A percentile compares a stretch with the other conserved stretches of the same genome.
Evolutionary conservation across 2,113 vertebrate genomes (phyloP).

Genomic region (Lycocorax pyrrhopterus): DNA sequence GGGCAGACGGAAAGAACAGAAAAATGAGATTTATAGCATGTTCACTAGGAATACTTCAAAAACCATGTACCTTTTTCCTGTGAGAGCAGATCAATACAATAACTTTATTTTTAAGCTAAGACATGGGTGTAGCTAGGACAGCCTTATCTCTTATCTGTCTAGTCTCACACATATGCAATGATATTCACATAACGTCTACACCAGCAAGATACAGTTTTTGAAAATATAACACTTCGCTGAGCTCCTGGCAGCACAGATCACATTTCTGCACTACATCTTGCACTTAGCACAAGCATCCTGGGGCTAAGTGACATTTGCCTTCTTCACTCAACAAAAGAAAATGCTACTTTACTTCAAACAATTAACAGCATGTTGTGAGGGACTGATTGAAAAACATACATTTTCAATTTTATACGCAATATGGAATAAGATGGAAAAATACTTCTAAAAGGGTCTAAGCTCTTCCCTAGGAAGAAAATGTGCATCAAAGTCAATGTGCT

Average conservation of each 20-base stretch:
- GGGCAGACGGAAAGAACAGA: constrained; percentile 42
- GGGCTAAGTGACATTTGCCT: constrained; percentile 46
- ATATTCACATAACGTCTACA: constrained; percentile 7
- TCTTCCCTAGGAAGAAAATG: not conserved
- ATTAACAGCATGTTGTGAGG: constrained; percentile 6
- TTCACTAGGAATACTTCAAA: constrained; percentile 25
- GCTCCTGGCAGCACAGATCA: constrained; percentile 10
- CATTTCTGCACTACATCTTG: constrained; percentile 12
- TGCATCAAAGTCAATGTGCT: not conserved
- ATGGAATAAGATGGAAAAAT: not conserved
- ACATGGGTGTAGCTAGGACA: not conserved
- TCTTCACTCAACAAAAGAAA: constrained; percentile 28
- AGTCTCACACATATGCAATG: not conserved
- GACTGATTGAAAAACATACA: not conserved
- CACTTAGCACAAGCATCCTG: constrained; percentile 38
- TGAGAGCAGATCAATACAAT: constrained; percentile 45
- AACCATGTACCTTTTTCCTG: not conserved
- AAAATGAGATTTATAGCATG: not conserved
- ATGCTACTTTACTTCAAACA: not conserved
- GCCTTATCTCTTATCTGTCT: not conserved
- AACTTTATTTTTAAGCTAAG: constrained; percentile 26
- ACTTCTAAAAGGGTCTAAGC: not conserved
- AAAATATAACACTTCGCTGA: not conserved
- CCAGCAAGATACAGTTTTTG: not conserved
- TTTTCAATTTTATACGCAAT: not conserved